Evolutionary conservation across 1,140 invertebrate genomes (phyloP).

Genomic region (Bombus terrestris): DNA sequence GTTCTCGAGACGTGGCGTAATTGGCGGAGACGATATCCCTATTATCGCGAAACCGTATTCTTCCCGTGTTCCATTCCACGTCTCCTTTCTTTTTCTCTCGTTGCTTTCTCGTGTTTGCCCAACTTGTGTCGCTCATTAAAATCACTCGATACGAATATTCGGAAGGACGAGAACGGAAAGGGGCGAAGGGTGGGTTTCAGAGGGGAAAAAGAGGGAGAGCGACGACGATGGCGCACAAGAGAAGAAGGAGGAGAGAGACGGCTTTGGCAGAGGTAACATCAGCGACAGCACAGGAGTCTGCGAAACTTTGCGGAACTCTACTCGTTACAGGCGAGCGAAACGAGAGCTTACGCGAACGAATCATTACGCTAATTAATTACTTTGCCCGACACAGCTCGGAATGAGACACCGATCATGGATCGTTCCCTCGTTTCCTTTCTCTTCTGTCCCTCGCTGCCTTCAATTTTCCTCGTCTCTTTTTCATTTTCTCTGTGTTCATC

Average conservation of each 20-base stretch:
- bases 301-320: slow-evolving; percentile 72
- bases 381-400: slow-evolving; percentile 43
- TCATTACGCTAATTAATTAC: slow-evolving; percentile 80
- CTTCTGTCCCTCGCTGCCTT: neutral
- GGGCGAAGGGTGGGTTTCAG: neutral
- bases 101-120: slow-evolving; percentile 55
- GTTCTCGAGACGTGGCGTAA: slow-evolving; percentile 13
- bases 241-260: neutral
- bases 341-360: slow-evolving; percentile 70
- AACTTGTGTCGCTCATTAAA: slow-evolving; percentile 76
- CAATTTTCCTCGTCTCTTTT: neutral
- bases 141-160: slow-evolving; percentile 69
- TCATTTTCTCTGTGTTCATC: too few relatives aligned
- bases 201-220: neutral
- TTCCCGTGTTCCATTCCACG: too few relatives aligned
- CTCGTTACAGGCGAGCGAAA: slow-evolving; percentile 67
- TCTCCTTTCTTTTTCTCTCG: neutral
- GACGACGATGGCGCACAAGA: neutral
- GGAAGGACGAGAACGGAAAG: slow-evolving; percentile 5
- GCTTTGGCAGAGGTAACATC: slow-evolving; percentile 43
- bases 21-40: slow-evolving; percentile 28
- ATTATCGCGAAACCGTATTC: slow-evolving; percentile 25
- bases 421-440: slow-evolving; percentile 6
- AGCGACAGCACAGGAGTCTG: slow-evolving; percentile 52
- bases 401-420: slow-evolving; percentile 51